A percentile compares a stretch with the other conserved stretches of the same genome.
These are phyloP conservation scores for Hanleya hanleyi DNA, from an alignment of 2,888 invertebrate genomes.

Conservation along the genomic window DNA sequence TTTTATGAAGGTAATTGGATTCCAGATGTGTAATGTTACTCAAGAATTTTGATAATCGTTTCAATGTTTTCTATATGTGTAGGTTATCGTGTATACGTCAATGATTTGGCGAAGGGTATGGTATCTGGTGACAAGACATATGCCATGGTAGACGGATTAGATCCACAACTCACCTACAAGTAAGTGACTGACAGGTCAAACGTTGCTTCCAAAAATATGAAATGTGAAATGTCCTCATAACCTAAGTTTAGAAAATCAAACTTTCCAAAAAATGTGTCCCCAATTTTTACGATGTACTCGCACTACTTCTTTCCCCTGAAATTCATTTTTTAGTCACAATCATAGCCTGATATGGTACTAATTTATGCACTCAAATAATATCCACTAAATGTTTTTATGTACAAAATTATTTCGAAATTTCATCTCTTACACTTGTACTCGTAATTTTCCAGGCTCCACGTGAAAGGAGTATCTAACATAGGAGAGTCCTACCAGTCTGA, in stretches of 20 bases:
- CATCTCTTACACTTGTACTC: not conserved
- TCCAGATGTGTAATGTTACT: not conserved
- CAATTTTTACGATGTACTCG: too few relatives aligned
- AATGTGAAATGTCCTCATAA: too few relatives aligned
- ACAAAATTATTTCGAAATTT: too few relatives aligned
- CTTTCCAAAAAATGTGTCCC: too few relatives aligned
- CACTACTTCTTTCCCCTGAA: too few relatives aligned
- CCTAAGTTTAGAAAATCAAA: too few relatives aligned
- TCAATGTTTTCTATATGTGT: slow-evolving; percentile 16
- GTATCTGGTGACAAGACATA: slow-evolving; percentile 55
- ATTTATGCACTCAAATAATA: too few relatives aligned
- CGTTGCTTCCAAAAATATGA: too few relatives aligned
- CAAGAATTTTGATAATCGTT: not conserved
- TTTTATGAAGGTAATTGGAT: too few relatives aligned
- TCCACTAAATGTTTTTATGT: too few relatives aligned
- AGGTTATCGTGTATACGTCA: slow-evolving; percentile 69
- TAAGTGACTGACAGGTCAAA: slow-evolving; percentile 48
- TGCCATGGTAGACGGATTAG: slow-evolving; percentile 61
- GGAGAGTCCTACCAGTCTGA: slow-evolving; percentile 69
- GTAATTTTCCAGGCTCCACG: slow-evolving; percentile 55
- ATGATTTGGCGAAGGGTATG: slow-evolving; percentile 63
- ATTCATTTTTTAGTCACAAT: too few relatives aligned
- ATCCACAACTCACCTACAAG: slow-evolving; percentile 61
- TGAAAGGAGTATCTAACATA: slow-evolving; percentile 64
- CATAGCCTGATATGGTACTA: too few relatives aligned